Evolutionary conservation across 2,888 invertebrate genomes (phyloP).

Genomic region (Caenorhabditis afra): DNA sequence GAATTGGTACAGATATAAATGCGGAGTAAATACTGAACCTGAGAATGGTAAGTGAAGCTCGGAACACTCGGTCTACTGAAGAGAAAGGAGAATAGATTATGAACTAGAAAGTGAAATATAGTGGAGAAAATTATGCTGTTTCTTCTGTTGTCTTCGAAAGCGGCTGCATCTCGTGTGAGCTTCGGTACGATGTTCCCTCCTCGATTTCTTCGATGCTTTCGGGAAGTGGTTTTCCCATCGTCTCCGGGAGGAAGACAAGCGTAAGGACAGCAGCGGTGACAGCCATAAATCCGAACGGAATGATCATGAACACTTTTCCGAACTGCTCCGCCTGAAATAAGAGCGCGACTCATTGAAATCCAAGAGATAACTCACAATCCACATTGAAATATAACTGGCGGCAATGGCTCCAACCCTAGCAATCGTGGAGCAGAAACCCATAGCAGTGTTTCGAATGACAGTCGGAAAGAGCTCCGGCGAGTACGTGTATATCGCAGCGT

Average conservation of each 20-base stretch:
- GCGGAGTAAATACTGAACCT: conserved; percentile 11
- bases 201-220: conserved; percentile 78
- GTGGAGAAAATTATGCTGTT: conserved; percentile 40
- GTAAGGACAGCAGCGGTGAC: conserved; percentile 74
- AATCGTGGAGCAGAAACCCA: conserved; percentile 90
- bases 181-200: conserved; percentile 34
- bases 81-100: conserved; percentile 1
- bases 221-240: conserved; percentile 74
- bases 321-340: conserved; percentile 65
- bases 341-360: background rate
- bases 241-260: conserved; percentile 78
- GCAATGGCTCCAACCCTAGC: conserved; percentile 91
- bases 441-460: conserved; percentile 87
- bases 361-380: conserved; percentile 71
- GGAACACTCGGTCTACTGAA: conserved; percentile 20
- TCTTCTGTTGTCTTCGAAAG: conserved; percentile 44
- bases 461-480: conserved; percentile 93
- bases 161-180: conserved; percentile 53
- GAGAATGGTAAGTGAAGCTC: conserved; percentile 38
- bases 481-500: conserved; percentile 90
- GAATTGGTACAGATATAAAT: conserved; percentile 12
- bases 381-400: conserved; percentile 88
- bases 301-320: conserved; percentile 76
- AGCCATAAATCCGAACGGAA: conserved; percentile 76
- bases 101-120: conserved; percentile 6